Evolutionary conservation across 2,113 vertebrate species (phyloP).

Genomic region (Odocoileus hemionus): DNA sequence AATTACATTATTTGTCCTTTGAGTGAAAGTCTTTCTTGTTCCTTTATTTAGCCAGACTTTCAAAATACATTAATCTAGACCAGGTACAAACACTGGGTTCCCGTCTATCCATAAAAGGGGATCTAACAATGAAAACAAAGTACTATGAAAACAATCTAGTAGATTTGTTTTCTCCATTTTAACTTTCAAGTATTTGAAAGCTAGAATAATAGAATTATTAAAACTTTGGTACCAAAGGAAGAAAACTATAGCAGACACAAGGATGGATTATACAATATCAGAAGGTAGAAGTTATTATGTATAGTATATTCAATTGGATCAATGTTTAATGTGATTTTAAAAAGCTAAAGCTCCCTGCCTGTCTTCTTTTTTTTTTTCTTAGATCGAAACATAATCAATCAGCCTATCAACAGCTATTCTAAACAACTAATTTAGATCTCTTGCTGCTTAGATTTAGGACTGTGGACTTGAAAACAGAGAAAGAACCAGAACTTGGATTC

Average conservation of each 20-base stretch:
- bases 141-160: background rate
- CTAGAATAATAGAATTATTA: background rate
- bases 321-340: background rate
- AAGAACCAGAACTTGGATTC: background rate
- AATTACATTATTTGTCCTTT: conserved; percentile 31
- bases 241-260: background rate
- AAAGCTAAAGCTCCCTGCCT: background rate
- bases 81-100: background rate
- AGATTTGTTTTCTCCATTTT: background rate
- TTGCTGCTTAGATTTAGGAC: background rate
- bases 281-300: background rate
- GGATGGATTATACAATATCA: background rate
- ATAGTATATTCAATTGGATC: background rate
- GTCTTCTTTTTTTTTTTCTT: background rate
- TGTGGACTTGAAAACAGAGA: background rate
- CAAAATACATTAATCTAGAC: background rate
- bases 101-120: background rate
- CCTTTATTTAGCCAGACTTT: background rate
- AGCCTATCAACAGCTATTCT: background rate
- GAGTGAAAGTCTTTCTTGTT: conserved; percentile 16
- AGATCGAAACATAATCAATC: background rate
- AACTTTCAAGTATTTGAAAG: background rate
- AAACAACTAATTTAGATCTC: background rate
- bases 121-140: background rate
- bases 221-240: background rate